Evolutionary conservation across 2,113 vertebrate species (phyloP).

Genomic region (Orycteropus afer): DNA sequence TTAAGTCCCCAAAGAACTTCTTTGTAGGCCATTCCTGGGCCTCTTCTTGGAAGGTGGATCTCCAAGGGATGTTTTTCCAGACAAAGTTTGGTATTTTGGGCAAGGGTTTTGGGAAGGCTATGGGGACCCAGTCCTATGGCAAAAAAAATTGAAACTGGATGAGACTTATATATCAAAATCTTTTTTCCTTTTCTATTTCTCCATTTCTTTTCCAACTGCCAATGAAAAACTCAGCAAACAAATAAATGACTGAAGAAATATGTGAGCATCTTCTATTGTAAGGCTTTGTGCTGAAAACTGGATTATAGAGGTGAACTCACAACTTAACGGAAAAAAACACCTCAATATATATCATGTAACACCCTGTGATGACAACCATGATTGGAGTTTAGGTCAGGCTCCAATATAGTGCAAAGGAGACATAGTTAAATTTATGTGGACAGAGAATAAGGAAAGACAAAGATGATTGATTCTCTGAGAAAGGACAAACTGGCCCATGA

Average conservation of each 20-base stretch:
- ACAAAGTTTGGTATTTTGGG: slow-evolving; percentile 44
- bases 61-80: slow-evolving; percentile 38
- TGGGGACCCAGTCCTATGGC: neutral
- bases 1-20: slow-evolving; percentile 64
- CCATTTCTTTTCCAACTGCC: neutral
- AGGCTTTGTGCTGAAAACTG: neutral
- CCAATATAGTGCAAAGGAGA: neutral
- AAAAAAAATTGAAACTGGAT: slow-evolving; percentile 20
- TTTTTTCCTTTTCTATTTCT: neutral
- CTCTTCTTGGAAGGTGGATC: slow-evolving; percentile 47
- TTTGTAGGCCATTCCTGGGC: slow-evolving; percentile 58
- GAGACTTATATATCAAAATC: neutral
- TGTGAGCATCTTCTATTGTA: neutral
- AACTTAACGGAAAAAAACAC: neutral
- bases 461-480: neutral
- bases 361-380: neutral
- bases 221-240: slow-evolving; percentile 20
- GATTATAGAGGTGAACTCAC: neutral
- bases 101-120: neutral
- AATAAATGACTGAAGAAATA: slow-evolving; percentile 20
- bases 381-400: neutral
- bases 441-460: neutral
- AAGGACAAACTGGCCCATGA: neutral
- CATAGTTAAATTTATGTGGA: no score
- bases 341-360: neutral